These are phyloP conservation scores for Scaptomyza pallida DNA, from an alignment of 1,140 invertebrate species.

Conservation along the genomic window DNA sequence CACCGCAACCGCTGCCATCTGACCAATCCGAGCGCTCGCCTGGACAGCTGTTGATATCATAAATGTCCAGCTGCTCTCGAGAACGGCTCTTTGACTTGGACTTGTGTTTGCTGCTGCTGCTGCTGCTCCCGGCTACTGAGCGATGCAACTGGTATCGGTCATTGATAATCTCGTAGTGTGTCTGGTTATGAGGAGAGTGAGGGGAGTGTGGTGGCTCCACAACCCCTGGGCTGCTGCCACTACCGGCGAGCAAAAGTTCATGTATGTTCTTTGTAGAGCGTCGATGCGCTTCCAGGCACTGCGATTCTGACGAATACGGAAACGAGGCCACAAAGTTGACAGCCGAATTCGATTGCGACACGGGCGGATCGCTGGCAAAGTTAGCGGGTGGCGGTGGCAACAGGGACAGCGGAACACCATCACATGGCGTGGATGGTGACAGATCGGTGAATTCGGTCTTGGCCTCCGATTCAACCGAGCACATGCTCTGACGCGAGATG, in stretches of 20 bases:
- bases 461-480: constrained; percentile 82
- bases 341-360: constrained; percentile 24
- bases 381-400: constrained; percentile 63
- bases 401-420: constrained; percentile 44
- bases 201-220: constrained; percentile 6
- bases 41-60: constrained; percentile 28
- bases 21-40: constrained; percentile 65
- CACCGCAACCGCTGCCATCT: constrained; percentile 46
- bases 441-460: constrained; percentile 84
- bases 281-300: constrained; percentile 80
- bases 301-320: constrained; percentile 80
- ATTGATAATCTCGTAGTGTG: constrained; percentile 69
- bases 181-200: background rate
- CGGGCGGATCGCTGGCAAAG: constrained; percentile 67
- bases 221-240: constrained; percentile 2
- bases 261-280: constrained; percentile 82
- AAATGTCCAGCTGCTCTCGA: constrained; percentile 66
- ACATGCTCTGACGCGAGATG: constrained; percentile 85
- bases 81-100: constrained; percentile 65
- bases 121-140: background rate
- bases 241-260: constrained; percentile 78
- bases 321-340: constrained; percentile 77
- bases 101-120: constrained; percentile 57
- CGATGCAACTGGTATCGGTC: constrained; percentile 64
- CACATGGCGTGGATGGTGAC: constrained; percentile 79